A percentile compares a stretch with the other conserved stretches of the same genome.
These are phyloP conservation scores for Chaetorhynchus papuensis DNA, from an alignment of 2,113 vertebrate species.

Conservation along the genomic window DNA sequence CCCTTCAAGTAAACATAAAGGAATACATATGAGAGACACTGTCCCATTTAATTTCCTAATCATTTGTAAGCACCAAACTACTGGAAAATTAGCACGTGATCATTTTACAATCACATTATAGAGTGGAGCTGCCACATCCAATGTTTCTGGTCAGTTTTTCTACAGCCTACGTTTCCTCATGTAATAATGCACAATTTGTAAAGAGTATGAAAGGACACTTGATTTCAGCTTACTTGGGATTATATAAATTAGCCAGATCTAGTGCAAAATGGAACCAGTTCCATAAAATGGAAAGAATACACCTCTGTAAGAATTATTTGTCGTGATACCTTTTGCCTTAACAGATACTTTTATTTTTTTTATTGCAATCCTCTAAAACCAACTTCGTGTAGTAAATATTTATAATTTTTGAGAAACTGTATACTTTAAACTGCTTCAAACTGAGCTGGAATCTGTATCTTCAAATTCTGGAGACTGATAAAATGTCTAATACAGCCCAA, in stretches of 20 bases:
- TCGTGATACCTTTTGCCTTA: background rate
- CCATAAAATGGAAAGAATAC: background rate
- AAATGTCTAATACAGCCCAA: background rate
- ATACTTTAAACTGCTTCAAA: background rate
- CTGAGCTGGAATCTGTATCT: background rate
- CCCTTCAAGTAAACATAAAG: background rate
- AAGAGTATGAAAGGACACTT: background rate
- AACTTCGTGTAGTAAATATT: background rate
- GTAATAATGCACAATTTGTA: background rate
- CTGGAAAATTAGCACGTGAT: background rate
- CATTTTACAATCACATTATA: background rate
- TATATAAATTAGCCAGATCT: background rate
- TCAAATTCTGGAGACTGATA: background rate
- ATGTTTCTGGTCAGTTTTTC: background rate
- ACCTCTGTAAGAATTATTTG: background rate
- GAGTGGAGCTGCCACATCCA: background rate
- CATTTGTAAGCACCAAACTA: background rate
- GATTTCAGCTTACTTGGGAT: background rate
- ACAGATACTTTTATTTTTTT: background rate
- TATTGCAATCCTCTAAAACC: background rate
- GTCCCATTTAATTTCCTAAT: background rate
- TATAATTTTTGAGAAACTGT: background rate
- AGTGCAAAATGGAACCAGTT: background rate
- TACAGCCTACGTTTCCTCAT: background rate
- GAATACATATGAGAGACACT: background rate